These are phyloP conservation scores for Strix uralensis DNA, from an alignment of 2,113 vertebrate genomes.

Conservation along the genomic window DNA sequence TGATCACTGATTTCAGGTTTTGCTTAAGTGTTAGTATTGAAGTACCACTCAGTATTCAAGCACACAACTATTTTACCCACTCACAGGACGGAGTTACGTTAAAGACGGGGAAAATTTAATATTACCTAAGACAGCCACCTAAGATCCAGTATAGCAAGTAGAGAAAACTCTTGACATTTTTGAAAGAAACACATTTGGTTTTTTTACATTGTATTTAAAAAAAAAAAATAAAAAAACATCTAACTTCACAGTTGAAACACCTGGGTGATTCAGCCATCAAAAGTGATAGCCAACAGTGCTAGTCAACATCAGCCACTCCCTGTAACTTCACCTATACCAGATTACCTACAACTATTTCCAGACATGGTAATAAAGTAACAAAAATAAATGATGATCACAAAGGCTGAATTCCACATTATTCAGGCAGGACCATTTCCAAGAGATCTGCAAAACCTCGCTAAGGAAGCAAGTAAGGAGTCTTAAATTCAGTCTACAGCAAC, in stretches of 20 bases:
- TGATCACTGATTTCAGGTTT: neutral
- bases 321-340: neutral
- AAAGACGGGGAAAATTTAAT: neutral
- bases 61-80: neutral
- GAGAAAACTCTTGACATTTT: neutral
- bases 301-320: neutral
- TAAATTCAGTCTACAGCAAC: neutral
- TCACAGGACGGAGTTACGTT: accelerated
- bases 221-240: neutral
- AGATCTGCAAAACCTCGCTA: neutral
- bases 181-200: neutral
- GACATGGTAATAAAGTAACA: neutral
- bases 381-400: neutral
- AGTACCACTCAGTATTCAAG: neutral
- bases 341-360: neutral
- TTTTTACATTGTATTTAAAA: neutral
- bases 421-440: neutral
- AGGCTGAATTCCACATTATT: neutral
- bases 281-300: neutral
- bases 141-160: neutral
- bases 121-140: neutral
- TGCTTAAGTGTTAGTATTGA: neutral
- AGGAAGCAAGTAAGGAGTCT: neutral
- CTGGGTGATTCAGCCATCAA: neutral
- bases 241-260: neutral